Percentiles rank a stretch among this genome's conserved stretches.
These are phyloP conservation scores for Bos javanicus DNA, from an alignment of 2,113 vertebrate genomes.

Conservation along the genomic window DNA sequence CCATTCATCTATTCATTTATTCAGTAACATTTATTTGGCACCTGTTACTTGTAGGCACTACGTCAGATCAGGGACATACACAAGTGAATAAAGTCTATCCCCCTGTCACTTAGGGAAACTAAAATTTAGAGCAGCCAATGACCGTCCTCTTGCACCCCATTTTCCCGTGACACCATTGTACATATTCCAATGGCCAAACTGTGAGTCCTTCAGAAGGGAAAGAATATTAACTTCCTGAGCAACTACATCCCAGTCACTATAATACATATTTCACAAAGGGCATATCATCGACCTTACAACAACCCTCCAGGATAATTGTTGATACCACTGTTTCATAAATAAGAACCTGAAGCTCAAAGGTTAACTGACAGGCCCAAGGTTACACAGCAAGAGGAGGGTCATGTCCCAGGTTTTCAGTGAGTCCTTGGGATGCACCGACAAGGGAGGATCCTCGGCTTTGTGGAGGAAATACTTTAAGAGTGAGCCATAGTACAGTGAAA, in stretches of 20 bases:
- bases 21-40: neutral
- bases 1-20: neutral
- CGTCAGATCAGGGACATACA: neutral
- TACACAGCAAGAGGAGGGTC: neutral
- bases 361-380: neutral
- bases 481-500: neutral
- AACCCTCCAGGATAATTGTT: neutral
- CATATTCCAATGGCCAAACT: neutral
- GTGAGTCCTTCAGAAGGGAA: neutral
- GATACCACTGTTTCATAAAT: neutral
- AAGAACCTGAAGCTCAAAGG: neutral
- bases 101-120: neutral
- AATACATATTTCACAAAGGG: neutral
- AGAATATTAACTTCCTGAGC: neutral
- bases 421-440: accelerated
- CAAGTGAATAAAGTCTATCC: neutral
- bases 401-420: neutral
- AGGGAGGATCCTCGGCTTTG: neutral
- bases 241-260: neutral
- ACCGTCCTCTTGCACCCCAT: neutral
- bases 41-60: neutral
- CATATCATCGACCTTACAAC: neutral
- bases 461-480: neutral
- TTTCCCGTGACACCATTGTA: neutral
- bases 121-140: neutral